Evolutionary conservation across 2,113 vertebrate genomes (phyloP).

Genomic region (Oreamnos americanus): DNA sequence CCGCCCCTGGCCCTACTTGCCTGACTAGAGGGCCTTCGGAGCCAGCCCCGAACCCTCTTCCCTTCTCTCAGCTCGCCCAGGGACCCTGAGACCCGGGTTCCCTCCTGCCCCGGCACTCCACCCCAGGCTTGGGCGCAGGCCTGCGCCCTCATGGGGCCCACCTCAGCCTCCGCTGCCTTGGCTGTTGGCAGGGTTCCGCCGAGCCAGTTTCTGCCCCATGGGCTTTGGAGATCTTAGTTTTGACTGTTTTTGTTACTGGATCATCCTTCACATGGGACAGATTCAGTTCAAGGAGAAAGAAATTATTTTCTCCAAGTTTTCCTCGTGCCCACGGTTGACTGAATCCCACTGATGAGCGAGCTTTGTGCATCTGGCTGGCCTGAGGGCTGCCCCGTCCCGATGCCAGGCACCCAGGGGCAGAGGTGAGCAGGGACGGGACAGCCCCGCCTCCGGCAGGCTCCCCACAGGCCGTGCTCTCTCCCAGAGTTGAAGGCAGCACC

Average conservation of each 20-base stretch:
- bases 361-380: neutral
- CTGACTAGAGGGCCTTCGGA: neutral
- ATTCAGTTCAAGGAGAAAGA: neutral
- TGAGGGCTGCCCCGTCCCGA: fast-evolving
- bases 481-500: neutral
- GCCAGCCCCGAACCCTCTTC: neutral
- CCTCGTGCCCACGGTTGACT: fast-evolving
- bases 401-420: neutral
- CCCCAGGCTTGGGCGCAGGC: fast-evolving
- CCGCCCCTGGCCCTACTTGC: too few species aligned
- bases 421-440: fast-evolving
- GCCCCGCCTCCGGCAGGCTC: neutral
- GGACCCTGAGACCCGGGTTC: neutral
- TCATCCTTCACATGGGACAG: neutral
- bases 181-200: neutral
- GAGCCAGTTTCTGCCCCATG: neutral
- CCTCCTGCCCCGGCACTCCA: neutral
- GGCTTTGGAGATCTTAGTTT: neutral
- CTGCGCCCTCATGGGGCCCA: neutral
- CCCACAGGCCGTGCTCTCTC: neutral
- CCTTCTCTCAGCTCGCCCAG: neutral
- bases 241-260: neutral
- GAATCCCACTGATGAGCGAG: neutral
- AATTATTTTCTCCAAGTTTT: neutral
- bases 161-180: neutral